Base-by-base conservation (phyloP, 2,113 vertebrate species). In the Cheilinus undulatus region DNA sequence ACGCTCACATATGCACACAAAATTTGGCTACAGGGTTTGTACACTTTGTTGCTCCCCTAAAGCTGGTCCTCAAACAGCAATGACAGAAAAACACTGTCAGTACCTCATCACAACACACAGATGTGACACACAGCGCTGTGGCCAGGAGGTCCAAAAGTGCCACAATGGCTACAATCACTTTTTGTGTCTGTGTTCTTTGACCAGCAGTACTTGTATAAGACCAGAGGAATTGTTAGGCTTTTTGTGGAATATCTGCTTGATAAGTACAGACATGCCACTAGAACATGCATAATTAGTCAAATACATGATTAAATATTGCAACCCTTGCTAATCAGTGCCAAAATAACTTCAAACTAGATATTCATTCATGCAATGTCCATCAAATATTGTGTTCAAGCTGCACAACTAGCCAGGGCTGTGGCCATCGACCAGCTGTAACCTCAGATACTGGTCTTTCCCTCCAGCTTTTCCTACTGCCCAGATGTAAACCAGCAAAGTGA, bases 121-220 rank as follows among this genome's bases (percentile, higher is more conserved):
- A 78, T 64, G 49, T 73, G 69, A 64, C 76, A 73, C 71, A 60
- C 24, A 0, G 15, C 6, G 28, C 48, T 42, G 34, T 69, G n/a
- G 76, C 68, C 72, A 67, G 60, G 36, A 79, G 78, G 78, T 75
- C 67, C 36, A 0, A 2, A 59, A 71, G 46, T 72, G 73, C 22
- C 67, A 72, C 10, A 19, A 5, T 54, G 50, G 57, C 24, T 78
- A 9, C 23, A 51, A 56, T 60, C 59, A 61, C 62, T 27, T 69
- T 0, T 0, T 66, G 26, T 43, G 22, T 12, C 5, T 72, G 23
- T 50, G 26, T 34, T 14, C 15, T 53, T 17, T 45, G 27, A 24
- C 8, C 24, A 9, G 17, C 17, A 40, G 32, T 7, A 12, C 9
- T n/a, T n/a, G n/a, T n/a, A n/a, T n/a, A 20, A 43, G 5, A 14